These are phyloP conservation scores for Morinoia aosen DNA, from an alignment of 2,888 invertebrate genomes.

Conservation along the genomic window DNA sequence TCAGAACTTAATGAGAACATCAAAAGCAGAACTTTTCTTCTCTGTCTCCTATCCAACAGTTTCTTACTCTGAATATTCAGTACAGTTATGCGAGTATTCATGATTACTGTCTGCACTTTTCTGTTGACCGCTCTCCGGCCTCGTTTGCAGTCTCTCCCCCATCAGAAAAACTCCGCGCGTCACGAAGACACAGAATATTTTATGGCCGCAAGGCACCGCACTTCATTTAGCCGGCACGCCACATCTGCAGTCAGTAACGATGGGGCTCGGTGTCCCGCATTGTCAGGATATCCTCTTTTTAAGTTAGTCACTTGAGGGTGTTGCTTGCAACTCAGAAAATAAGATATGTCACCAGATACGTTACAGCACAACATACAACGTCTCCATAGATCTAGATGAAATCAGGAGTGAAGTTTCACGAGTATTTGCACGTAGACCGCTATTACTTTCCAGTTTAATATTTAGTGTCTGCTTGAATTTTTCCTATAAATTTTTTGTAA, in stretches of 20 bases:
- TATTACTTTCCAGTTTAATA: background rate
- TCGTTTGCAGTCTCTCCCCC: background rate
- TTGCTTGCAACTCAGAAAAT: too few relatives aligned
- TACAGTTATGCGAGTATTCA: background rate
- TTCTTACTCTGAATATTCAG: background rate
- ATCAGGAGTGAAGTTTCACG: background rate
- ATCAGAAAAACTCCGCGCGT: background rate
- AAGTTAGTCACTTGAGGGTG: background rate
- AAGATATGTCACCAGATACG: too few relatives aligned
- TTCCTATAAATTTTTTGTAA: background rate
- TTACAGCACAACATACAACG: background rate
- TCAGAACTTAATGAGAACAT: background rate
- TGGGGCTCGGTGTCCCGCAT: background rate
- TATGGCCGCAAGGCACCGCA: background rate
- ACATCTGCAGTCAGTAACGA: background rate
- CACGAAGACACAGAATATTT: background rate
- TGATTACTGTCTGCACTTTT: background rate
- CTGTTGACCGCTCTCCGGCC: background rate
- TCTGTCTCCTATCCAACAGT: background rate
- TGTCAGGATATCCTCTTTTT: background rate
- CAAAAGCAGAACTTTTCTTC: background rate
- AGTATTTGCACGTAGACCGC: background rate
- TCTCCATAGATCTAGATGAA: background rate
- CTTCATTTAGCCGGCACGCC: background rate
- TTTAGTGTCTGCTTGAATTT: background rate